Evolutionary conservation across 2,113 vertebrate species (phyloP).

Genomic region (Poeciliopsis prolifica): DNA sequence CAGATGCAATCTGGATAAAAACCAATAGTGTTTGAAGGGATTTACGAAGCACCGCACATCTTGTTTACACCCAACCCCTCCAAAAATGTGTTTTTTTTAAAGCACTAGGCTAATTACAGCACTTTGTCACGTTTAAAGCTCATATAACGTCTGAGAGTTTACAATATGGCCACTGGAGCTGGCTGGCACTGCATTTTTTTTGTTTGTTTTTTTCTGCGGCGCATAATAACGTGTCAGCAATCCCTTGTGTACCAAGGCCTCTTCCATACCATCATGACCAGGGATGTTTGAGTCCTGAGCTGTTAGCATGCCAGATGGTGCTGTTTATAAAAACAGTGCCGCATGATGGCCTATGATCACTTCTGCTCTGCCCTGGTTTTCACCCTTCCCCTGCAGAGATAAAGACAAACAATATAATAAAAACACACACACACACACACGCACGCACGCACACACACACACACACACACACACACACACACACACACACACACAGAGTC

Average conservation of each 20-base stretch:
- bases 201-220: no score
- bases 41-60: neutral
- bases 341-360: neutral
- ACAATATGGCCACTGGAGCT: neutral
- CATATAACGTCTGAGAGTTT: no score
- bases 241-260: neutral
- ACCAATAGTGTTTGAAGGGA: neutral
- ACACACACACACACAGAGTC: neutral
- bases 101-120: neutral
- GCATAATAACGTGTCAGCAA: neutral
- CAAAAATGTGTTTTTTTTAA: neutral
- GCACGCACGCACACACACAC: no score
- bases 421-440: neutral
- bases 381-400: neutral
- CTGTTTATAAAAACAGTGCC: neutral
- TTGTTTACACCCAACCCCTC: neutral
- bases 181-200: neutral
- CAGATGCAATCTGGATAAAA: neutral
- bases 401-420: neutral
- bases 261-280: neutral
- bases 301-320: conserved; percentile 1
- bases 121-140: neutral
- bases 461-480: neutral
- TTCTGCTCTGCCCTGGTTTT: neutral
- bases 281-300: neutral